These are phyloP conservation scores for Steinernema feltiae DNA, from an alignment of 1,140 invertebrate species.

Conservation along the genomic window DNA sequence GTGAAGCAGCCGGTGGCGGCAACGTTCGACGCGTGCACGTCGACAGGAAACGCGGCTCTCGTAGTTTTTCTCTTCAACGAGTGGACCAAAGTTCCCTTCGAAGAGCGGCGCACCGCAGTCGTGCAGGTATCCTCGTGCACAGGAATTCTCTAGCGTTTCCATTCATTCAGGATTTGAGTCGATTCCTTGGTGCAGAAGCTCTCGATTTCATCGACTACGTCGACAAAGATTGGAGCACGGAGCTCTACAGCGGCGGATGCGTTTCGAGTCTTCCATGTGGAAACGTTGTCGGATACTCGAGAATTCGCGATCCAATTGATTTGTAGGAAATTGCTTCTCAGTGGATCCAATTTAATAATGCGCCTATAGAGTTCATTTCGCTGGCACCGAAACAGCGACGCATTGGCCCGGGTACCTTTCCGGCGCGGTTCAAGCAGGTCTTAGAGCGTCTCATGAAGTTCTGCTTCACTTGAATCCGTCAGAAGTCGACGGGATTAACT, in stretches of 20 bases:
- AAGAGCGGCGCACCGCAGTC: constrained; percentile 21
- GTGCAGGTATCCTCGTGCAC: neutral
- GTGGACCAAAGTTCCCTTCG: constrained; percentile 11
- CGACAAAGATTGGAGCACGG: constrained; percentile 59
- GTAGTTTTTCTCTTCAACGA: constrained; percentile 27
- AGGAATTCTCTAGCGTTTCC: neutral
- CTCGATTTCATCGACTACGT: constrained; percentile 46
- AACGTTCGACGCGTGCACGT: constrained; percentile 25
- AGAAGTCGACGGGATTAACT: too few species aligned
- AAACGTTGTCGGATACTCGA: constrained; percentile 36
- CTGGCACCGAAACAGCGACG: constrained; percentile 64
- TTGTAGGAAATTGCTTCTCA: constrained; percentile 36
- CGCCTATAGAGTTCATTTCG: constrained; percentile 60
- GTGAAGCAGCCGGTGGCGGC: constrained; percentile 21
- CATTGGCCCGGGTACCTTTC: constrained; percentile 64
- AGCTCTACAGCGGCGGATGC: constrained; percentile 59
- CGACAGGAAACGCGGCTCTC: constrained; percentile 23
- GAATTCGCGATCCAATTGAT: constrained; percentile 39
- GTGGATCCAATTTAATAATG: constrained; percentile 33
- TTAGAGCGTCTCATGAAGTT: constrained; percentile 63
- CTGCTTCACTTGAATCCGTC: constrained; percentile 27
- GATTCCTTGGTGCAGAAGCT: constrained; percentile 25
- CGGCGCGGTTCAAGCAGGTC: constrained; percentile 63
- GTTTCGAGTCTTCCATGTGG: constrained; percentile 51
- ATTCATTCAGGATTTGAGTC: constrained; percentile 22